Evolutionary conservation across 30 jellyfish, hydroid and myxozoan species (phyloP).

Genomic region (Chrysaora quinquecirrha): DNA sequence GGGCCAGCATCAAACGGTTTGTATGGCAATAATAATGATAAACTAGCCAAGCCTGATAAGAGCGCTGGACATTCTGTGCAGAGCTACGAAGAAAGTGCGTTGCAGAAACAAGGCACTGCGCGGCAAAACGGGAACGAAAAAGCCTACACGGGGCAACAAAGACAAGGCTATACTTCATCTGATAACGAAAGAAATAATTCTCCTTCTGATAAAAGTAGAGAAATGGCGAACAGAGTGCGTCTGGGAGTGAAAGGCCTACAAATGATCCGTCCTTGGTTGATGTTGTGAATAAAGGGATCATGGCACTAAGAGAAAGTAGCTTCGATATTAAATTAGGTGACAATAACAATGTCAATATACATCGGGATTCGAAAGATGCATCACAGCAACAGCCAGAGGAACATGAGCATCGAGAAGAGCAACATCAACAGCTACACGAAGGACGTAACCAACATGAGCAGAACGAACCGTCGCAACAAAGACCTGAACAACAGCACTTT

Average conservation of each 20-base stretch:
- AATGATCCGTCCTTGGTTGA: constrained; percentile 13
- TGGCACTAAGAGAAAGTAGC: constrained; percentile 55
- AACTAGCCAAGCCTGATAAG: too few species aligned
- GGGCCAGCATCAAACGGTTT: too few species aligned
- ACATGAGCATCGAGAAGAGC: not conserved
- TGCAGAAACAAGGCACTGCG: too few species aligned
- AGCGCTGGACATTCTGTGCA: too few species aligned
- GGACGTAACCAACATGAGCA: not conserved
- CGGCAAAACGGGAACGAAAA: too few species aligned
- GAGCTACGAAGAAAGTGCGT: too few species aligned
- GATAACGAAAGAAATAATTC: too few species aligned
- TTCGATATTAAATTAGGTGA: constrained; percentile 31
- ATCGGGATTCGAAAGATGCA: not conserved
- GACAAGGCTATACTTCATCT: too few species aligned
- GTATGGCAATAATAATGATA: too few species aligned
- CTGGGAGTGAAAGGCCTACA: not conserved
- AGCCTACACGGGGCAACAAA: too few species aligned
- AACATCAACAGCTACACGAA: not conserved
- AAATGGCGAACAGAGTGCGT: not conserved
- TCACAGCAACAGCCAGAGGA: not conserved
- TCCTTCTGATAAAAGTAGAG: too few species aligned
- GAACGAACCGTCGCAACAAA: not conserved
- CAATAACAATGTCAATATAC: not conserved
- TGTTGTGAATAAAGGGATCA: constrained; percentile 57
- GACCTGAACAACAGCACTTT: not conserved